These are phyloP conservation scores for Esox lucius DNA, from an alignment of 2,797 vertebrate genomes.

Conservation along the genomic window DNA sequence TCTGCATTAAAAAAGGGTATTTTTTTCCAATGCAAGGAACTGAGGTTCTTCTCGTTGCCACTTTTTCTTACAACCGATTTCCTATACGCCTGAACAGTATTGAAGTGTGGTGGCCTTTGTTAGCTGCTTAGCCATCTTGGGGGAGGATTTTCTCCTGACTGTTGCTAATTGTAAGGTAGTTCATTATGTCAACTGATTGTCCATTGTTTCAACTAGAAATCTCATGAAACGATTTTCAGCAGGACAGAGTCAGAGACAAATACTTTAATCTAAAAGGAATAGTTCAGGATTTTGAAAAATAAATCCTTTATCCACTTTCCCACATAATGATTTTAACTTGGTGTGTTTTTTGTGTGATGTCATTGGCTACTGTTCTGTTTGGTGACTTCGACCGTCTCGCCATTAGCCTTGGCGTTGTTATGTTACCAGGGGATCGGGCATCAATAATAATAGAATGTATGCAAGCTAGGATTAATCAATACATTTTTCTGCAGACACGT, in stretches of 20 bases:
- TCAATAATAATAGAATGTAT: conserved; percentile 66
- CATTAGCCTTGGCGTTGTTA: conserved; percentile 35
- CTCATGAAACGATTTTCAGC: background rate
- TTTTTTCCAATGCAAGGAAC: too few relatives aligned
- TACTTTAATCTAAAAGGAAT: too few relatives aligned
- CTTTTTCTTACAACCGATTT: background rate
- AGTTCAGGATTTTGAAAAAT: too few relatives aligned
- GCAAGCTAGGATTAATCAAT: conserved; percentile 60
- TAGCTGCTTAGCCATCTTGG: background rate
- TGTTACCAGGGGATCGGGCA: conserved; percentile 28
- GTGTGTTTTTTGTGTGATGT: too few relatives aligned
- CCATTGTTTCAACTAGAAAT: background rate
- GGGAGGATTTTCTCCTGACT: background rate
- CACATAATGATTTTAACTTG: too few relatives aligned
- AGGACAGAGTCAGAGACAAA: background rate
- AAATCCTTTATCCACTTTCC: too few relatives aligned
- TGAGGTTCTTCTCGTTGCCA: background rate
- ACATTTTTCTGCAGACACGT: conserved; percentile 56
- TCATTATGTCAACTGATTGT: background rate
- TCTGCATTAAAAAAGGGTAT: too few relatives aligned
- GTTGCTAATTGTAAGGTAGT: background rate
- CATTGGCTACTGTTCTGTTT: background rate
- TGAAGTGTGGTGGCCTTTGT: background rate
- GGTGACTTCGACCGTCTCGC: background rate
- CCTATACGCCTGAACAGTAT: background rate